Conservation (phyloP, 2,797 vertebrate species). For the Ctenopoma multispine region DNA sequence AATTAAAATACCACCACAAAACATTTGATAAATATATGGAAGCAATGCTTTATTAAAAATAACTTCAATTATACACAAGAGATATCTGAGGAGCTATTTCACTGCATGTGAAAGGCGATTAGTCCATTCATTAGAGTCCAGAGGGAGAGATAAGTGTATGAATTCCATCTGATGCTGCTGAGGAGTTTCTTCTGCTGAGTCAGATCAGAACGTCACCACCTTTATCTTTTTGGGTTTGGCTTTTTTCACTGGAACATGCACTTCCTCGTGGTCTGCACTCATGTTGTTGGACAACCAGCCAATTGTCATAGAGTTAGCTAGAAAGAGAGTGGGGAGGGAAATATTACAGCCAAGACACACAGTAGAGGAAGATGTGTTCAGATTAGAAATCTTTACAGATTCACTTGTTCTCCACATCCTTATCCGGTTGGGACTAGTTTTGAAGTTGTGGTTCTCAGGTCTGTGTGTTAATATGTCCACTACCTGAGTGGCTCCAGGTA, state of each 20-base stretch:
- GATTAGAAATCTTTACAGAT: too few species aligned
- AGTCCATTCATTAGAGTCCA: not conserved
- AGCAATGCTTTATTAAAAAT: not conserved
- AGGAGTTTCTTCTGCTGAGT: not conserved
- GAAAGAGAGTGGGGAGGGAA: not conserved
- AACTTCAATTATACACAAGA: not conserved
- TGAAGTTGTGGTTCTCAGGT: too few species aligned
- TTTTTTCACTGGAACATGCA: constrained; percentile 79
- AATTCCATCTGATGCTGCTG: not conserved
- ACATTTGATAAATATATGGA: not conserved
- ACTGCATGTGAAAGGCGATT: not conserved
- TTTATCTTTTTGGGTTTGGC: constrained; percentile 82
- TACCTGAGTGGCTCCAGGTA: too few species aligned
- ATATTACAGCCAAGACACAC: not conserved
- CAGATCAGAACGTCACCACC: constrained; percentile 89
- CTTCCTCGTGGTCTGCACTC: constrained; percentile 94
- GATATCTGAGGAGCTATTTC: not conserved
- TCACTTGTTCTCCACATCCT: too few species aligned
- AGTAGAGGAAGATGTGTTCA: not conserved
- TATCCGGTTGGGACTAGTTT: too few species aligned
- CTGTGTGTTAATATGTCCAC: too few species aligned
- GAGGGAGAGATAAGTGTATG: not conserved
- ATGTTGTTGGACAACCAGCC: constrained; percentile 89
- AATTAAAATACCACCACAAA: not conserved
- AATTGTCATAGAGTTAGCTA: constrained; percentile 89